phyloP scores from a whole-genome alignment of 2,113 vertebrate genomes.

The Cyphomyrus discorhynchus region DNA sequence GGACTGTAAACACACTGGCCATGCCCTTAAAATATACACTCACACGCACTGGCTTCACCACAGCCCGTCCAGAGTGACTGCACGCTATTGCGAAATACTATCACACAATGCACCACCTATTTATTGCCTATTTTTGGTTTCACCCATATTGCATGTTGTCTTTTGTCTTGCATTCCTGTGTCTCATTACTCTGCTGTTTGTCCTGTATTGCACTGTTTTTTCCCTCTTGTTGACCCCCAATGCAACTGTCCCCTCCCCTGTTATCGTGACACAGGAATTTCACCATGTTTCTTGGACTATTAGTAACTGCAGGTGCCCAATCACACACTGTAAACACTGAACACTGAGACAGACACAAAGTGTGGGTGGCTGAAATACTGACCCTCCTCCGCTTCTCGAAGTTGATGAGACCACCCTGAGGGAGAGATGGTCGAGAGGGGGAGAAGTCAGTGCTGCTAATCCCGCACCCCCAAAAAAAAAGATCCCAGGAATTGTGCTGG shows the following conservation, averaged over 20 bases:
- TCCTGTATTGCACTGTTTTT: neutral
- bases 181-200: neutral
- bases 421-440: neutral
- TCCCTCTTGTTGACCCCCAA: neutral
- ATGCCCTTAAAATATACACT: neutral
- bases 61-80: neutral
- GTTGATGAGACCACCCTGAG: conserved; percentile 74
- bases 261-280: neutral
- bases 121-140: neutral
- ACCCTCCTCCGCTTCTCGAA: conserved; percentile 85
- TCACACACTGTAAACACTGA: neutral
- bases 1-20: neutral
- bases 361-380: conserved; percentile 38
- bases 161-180: neutral
- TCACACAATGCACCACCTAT: neutral
- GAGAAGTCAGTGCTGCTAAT: neutral
- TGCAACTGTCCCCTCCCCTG: neutral
- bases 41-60: neutral
- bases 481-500: neutral
- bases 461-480: neutral
- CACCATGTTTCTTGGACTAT: neutral
- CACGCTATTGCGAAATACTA: neutral
- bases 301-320: neutral
- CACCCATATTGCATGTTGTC: neutral
- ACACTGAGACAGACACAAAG: neutral